Evolutionary conservation across 2,888 invertebrate species (phyloP), one percentile per base, ranked within the genome.

Genomic region (Tenodera sinensis): DNA sequence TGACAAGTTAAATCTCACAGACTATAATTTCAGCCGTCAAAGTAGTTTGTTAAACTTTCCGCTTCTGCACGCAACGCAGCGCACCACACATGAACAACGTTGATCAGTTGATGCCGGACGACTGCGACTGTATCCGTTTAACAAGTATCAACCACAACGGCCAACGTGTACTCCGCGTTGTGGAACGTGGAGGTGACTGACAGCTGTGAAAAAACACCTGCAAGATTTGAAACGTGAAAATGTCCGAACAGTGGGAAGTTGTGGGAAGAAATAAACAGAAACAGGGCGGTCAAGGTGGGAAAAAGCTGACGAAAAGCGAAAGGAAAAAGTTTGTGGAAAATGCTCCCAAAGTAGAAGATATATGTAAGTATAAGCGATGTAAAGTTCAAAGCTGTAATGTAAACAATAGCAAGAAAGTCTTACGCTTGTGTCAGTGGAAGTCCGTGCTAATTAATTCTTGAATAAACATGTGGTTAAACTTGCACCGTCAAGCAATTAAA

Each of bases 271-370:
- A 94, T 91, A 97, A 96, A 92, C 95, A 95, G 90, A 96, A 94
- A 90, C 92, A 91, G 89, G 93, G 92, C 90, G 93, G 93, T 93
- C 94, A 94, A 93, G 93, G 90, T 82, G 91, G 91, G 83, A 92
- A 92, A 90, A 96, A 96, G 91, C 92, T 93, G 82, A 93, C 94
- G 8, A 94, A 94, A 91, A 93, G 93, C 88, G 96, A 96, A 86
- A 95, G 94, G 91, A 95, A 95, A 92, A 96, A 95, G 92, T 93
- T 94, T 89, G 93, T 93, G 89, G 95, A 96, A 92, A 95, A 95
- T 93, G 95, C 94, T 87, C 95, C 96, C 42, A 97, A 96, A 94
- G 94, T 96, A 91, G 97, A 97, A 92, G 97, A 97, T 93, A 95
- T 97, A 92, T 94, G 97, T 97, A 94, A 95, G 96, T 95, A 20